Base-by-base conservation (phyloP, 2,888 invertebrate genomes). In the Aricia artaxerxes region DNA sequence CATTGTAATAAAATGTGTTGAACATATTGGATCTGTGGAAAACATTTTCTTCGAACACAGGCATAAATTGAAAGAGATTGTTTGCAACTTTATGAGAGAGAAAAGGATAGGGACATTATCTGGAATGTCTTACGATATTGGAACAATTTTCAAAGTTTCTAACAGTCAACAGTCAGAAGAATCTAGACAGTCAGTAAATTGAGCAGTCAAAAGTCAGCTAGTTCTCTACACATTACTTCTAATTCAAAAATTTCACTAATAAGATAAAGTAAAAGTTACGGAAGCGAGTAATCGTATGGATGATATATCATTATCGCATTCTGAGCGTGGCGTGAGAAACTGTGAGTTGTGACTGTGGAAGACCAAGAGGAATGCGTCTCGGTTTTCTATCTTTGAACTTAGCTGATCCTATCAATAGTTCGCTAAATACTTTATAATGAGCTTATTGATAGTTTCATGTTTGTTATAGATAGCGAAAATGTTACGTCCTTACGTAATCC, bases 281-380 rank as follows among this genome's bases (percentile, higher is more conserved):
- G 57, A 64, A 35, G 78, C 72, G 57, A 64, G 75, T 49, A 77
- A 73, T 73, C 53, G 64, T 31, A 76, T 60, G 78, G 80, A 79
- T 79, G 57, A 53, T 75, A 77, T 35, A 44, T 57, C 75, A 79
- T 81, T 79, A 81, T 60, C 79, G 76, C 81, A 79, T 81, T 80
- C 69, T 79, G 73, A 73, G 44, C 49, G 78, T 80, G 49, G 78
- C 81, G 80, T 75, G 78, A 79, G 78, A 75, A 73, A 44, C 69
- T 61, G 78, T 79, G 57, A 53, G 57, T 64, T 61, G 78, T 79
- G 57, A 53, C 64, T 64, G 73, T 72, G 69, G 40, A n/a, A 31
- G 79, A 24, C 60, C 38, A 77, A 49, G 38, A 72, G 77, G 73
- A 78, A 76, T 76, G 76, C 16, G 57, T 76, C 53, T 57, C 31